Base-by-base conservation (phyloP, 92 coral and sea anemone genomes). In the Actinernus sp. region DNA sequence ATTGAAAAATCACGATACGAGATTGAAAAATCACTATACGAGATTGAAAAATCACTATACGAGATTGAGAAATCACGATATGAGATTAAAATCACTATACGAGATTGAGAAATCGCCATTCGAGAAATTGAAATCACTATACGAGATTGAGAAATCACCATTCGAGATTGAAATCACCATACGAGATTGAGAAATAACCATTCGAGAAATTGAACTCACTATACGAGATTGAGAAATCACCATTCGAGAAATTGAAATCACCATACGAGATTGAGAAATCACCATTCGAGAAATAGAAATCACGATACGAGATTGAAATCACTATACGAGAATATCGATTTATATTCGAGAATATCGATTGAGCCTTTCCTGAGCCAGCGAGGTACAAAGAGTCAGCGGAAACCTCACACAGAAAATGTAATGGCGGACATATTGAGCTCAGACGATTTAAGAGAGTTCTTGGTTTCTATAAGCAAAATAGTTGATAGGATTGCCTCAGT, bases 381-480 rank as follows among this genome's bases (percentile, higher is more conserved):
- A n/a, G n/a, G n/a, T n/a, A n/a, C n/a, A n/a, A n/a, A n/a, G n/a
- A n/a, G n/a, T n/a, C n/a, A n/a, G n/a, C n/a, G n/a, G n/a, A n/a
- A n/a, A n/a, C n/a, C n/a, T n/a, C n/a, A n/a, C n/a, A n/a, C n/a
- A n/a, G n/a, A n/a, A n/a, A n/a, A n/a, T n/a, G n/a, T n/a, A n/a
- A n/a, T n/a, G n/a, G n/a, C n/a, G n/a, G 52, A 12, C 5, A 5
- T 9, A 9, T 4, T 68, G 62, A 47, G 27, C 50, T 26, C 77
- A 31, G 71, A 78, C 36, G 57, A 41, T 38, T 17, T 58, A 3
- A 68, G 40, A 38, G 84, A 67, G 55, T 81, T 71, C 39, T 23
- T 70, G 51, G 71, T 16, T 69, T 69, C 41, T 38, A 41, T 69
- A 51, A 56, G 65, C 37, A 49, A 58, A 20, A 44, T 4, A 23